Percentiles rank a stretch among this genome's conserved stretches.
Evolutionary conservation across 2,797 vertebrate genomes (phyloP).

Genomic region (Gambusia yucatana): DNA sequence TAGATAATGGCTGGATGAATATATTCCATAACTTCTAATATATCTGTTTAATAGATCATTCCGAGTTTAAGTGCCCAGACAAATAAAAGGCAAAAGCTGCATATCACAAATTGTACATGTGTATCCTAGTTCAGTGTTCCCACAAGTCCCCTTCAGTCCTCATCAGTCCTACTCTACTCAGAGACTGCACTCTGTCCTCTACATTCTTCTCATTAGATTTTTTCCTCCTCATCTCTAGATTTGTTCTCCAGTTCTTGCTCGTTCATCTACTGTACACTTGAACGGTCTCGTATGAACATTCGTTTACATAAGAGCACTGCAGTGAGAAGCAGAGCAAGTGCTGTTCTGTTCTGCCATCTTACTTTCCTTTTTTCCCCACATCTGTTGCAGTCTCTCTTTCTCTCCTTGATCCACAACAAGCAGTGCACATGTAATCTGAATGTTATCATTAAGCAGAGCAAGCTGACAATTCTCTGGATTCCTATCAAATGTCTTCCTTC

Average conservation of each 20-base stretch:
- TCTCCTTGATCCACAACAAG: background rate
- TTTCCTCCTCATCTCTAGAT: slow-evolving; percentile 7
- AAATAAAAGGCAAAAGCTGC: background rate
- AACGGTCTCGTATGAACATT: slow-evolving; percentile 63
- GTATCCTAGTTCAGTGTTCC: background rate
- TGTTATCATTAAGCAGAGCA: background rate
- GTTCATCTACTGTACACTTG: slow-evolving; percentile 34
- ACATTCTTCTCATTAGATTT: slow-evolving; percentile 13
- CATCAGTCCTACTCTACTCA: background rate
- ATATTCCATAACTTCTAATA: no score
- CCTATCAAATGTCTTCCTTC: background rate
- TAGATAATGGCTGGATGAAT: no score
- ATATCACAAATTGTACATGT: background rate
- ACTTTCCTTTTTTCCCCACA: slow-evolving; percentile 11
- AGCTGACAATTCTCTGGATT: background rate
- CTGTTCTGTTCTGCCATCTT: slow-evolving; percentile 20
- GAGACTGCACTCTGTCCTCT: background rate
- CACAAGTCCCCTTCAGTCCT: background rate
- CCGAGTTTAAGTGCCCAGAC: background rate
- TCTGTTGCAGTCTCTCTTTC: background rate
- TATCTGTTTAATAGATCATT: background rate
- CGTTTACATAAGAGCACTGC: slow-evolving; percentile 75
- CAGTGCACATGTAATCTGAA: background rate
- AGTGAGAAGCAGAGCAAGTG: slow-evolving; percentile 47
- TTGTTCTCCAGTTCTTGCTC: background rate